A percentile compares a stretch with the other conserved stretches of the same genome.
Conservation (phyloP, 2,888 invertebrate genomes). For the Plebejus melissa region DNA sequence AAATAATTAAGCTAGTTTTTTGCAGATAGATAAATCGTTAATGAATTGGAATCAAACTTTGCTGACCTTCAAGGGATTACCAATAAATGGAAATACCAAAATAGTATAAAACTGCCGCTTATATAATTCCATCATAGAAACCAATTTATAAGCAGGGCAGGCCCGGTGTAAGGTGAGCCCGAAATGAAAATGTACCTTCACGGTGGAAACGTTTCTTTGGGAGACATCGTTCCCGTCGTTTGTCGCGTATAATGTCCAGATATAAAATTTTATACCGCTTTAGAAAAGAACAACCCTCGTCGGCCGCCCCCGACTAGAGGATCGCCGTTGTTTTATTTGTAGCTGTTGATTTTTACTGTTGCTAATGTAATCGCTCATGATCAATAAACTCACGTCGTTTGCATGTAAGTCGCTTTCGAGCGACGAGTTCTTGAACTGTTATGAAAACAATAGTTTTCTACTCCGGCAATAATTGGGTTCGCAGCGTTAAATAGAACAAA, state of each 20-base stretch:
- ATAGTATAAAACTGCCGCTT: too few species aligned
- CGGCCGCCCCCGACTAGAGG: constrained; percentile 51
- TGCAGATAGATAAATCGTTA: neutral
- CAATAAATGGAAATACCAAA: too few species aligned
- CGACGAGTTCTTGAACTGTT: neutral
- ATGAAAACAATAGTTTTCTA: neutral
- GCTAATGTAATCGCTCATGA: constrained; percentile 37
- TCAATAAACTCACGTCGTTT: constrained; percentile 33
- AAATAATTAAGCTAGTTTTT: neutral
- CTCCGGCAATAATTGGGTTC: neutral
- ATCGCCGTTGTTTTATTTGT: constrained; percentile 52
- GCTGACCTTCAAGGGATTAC: too few species aligned
- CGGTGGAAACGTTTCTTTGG: constrained; percentile 32
- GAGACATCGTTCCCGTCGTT: constrained; percentile 59
- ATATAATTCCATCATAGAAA: neutral
- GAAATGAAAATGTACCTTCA: constrained; percentile 20
- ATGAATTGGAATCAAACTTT: neutral
- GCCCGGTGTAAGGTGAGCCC: neutral
- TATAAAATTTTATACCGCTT: constrained; percentile 64
- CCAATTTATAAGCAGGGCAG: constrained; percentile 4
- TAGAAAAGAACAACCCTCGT: constrained; percentile 54
- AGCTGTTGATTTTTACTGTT: constrained; percentile 44
- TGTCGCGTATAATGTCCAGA: constrained; percentile 63
- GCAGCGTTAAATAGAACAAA: neutral
- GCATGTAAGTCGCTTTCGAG: constrained; percentile 20